Evolutionary conservation across 2,797 vertebrate genomes (phyloP).

Genomic region (Enteromius argenteus): DNA sequence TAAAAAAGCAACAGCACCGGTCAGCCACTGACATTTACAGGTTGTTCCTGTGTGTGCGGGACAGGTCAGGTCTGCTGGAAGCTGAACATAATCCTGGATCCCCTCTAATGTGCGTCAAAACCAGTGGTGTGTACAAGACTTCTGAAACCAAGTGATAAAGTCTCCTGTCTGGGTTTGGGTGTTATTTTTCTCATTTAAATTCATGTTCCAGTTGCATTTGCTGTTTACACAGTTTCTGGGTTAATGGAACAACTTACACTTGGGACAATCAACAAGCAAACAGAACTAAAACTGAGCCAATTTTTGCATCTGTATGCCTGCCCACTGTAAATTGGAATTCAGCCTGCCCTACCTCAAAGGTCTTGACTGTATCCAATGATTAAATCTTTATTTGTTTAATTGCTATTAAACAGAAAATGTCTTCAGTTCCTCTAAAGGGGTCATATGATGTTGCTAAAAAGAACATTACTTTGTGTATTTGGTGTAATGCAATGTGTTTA

Average conservation of each 20-base stretch:
- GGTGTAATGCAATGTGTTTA: too few relatives aligned
- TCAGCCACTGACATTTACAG: slow-evolving; percentile 53
- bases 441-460: too few relatives aligned
- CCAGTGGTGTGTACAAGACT: not conserved
- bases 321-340: not conserved
- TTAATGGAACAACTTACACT: not conserved
- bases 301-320: not conserved
- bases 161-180: not conserved
- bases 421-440: not conserved
- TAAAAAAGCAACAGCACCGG: slow-evolving; percentile 37
- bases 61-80: slow-evolving; percentile 12
- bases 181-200: not conserved
- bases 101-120: not conserved
- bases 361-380: not conserved
- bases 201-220: not conserved
- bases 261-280: slow-evolving; percentile 10
- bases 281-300: not conserved
- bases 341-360: not conserved
- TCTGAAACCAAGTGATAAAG: not conserved
- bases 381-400: not conserved
- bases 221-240: not conserved
- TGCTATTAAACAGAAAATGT: not conserved
- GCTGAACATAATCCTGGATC: not conserved
- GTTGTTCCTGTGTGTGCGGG: slow-evolving; percentile 9
- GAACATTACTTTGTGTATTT: too few relatives aligned